phyloP scores from a whole-genome alignment of 2,888 invertebrate species.

The Lasioglossum oenotherae region DNA sequence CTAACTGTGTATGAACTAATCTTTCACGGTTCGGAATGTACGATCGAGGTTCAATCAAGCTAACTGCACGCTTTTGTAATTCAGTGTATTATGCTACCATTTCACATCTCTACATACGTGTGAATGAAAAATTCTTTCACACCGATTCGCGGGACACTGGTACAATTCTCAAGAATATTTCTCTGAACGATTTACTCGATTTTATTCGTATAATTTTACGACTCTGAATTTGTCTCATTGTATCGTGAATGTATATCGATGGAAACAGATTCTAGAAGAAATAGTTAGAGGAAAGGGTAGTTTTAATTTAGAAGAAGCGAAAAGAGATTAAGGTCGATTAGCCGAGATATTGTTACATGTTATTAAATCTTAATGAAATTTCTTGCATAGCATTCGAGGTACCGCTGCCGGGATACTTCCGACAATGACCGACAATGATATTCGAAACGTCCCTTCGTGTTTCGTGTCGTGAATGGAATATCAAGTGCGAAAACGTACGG shows the following conservation, averaged over 20 bases:
- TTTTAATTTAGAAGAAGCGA: background rate
- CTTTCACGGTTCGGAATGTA: constrained; percentile 3
- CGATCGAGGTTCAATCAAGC: background rate
- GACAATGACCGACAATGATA: constrained; percentile 4
- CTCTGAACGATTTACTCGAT: background rate
- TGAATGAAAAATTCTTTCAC: background rate
- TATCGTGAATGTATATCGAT: background rate
- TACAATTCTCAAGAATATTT: background rate
- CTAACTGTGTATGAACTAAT: background rate
- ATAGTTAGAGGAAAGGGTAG: background rate
- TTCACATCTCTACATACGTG: background rate
- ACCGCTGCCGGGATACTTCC: constrained; percentile 6
- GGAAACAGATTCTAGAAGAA: background rate
- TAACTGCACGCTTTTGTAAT: background rate
- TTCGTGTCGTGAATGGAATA: background rate
- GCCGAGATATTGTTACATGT: background rate
- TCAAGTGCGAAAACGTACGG: background rate
- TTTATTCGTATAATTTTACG: background rate
- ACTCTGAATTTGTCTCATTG: background rate
- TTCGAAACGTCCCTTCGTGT: background rate
- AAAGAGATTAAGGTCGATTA: background rate
- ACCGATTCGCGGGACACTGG: background rate
- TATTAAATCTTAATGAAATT: constrained; percentile 4
- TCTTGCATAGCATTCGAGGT: constrained; percentile 9
- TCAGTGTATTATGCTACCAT: background rate